Evolutionary conservation across 1,140 invertebrate genomes (phyloP), one percentile per base, ranked within the genome.

Genomic region (Drosophila punjabiensis): DNA sequence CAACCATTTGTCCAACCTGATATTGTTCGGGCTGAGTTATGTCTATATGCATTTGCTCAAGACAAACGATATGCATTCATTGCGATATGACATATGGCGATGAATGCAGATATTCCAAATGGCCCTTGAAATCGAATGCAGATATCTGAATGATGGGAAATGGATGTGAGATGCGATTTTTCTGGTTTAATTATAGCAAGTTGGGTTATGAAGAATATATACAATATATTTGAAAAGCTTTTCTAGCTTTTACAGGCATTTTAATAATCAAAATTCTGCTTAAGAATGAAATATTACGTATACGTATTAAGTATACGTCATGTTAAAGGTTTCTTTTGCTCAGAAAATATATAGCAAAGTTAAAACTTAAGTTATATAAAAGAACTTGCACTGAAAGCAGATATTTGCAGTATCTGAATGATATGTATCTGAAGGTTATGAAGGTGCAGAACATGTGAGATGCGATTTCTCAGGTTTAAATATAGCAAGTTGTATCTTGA

Each of bases 1-100:
- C 63, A 43, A 43, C 76, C 60, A 83, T 83, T 83, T 80, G 61
- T 84, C 81, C 64, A 58, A 71, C 50, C 68, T 11, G 68, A 71
- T 69, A 68, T 71, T 30, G 68, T 68, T 68, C 48, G 62, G 13
- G 8, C 32, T 53, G 67, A 70, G 48, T 70, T 45, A 50, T 53
- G 30, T 24, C 24, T 59, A 67, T 65, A 35, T 68, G 65, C 65
- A 43, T 47, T 64, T 13, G 63, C 16, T 30, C 63, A 55, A 70
- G 67, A 70, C 67, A 70, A 70, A 70, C 66, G 66, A 71, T 48
- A 68, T 71, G 68, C 68, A 71, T 69, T 71, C 64, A 71, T 71
- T 68, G 39, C 64, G 24, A 69, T 56, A 71, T 71, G 68, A 69
- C 68, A 47, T n/a, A n/a, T n/a, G n/a, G 65, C 65, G 28, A 48